phyloP scores from a whole-genome alignment of 2,797 vertebrate genomes.

The Gephyroberyx darwinii region DNA sequence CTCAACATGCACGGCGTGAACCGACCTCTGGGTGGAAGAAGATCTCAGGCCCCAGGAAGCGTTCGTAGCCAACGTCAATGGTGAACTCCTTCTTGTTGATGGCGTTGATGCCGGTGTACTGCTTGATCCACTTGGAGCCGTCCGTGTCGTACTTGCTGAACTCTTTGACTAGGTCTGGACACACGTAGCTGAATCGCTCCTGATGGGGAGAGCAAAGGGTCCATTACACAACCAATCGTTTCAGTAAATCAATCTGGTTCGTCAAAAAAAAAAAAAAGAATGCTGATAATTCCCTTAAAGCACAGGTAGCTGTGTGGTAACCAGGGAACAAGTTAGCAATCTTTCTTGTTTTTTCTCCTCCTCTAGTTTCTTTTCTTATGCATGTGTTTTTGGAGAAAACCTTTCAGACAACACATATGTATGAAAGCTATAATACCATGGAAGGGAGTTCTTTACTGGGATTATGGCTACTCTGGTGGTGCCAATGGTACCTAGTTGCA shows the following conservation, averaged over 20 bases:
- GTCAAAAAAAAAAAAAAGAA: background rate
- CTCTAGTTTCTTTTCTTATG: background rate
- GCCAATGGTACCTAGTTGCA: no score
- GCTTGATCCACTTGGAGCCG: conserved; percentile 97
- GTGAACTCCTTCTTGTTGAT: conserved; percentile 98
- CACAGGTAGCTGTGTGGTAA: background rate
- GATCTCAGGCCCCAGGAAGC: conserved; percentile 97
- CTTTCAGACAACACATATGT: background rate
- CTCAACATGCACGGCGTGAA: background rate
- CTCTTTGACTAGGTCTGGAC: conserved; percentile 98
- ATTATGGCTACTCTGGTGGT: no score
- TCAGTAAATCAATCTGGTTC: background rate
- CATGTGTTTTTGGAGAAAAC: background rate
- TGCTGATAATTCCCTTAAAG: background rate
- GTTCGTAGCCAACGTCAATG: conserved; percentile 97
- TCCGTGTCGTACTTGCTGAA: conserved; percentile 98
- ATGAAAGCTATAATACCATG: no score
- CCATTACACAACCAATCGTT: background rate
- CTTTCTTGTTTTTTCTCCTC: no score
- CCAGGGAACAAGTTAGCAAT: no score
- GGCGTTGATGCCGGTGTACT: conserved; percentile 95
- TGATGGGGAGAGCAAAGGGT: conserved; percentile 50
- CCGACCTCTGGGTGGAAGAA: conserved; percentile 98
- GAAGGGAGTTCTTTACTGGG: no score
- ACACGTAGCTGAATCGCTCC: conserved; percentile 98